These are phyloP conservation scores for Ectemnius continuus DNA, from an alignment of 2,888 invertebrate species.

Conservation along the genomic window DNA sequence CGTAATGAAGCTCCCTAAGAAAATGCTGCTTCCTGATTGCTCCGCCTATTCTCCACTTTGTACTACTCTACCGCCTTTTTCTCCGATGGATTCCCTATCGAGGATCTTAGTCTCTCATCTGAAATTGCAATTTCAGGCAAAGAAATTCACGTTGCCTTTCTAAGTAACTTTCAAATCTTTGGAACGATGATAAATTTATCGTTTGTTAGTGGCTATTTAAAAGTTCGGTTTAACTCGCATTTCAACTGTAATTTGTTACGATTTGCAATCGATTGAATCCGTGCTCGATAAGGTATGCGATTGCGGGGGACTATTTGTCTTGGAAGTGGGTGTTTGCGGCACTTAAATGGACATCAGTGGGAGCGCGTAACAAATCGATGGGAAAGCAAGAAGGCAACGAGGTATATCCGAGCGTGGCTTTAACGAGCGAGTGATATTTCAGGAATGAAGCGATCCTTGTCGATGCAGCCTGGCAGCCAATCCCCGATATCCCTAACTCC, in stretches of 20 bases:
- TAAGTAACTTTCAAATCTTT: no score
- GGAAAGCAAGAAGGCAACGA: constrained; percentile 30
- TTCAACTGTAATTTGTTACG: neutral
- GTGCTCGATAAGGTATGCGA: neutral
- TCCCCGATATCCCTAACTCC: neutral
- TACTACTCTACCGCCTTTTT: no score
- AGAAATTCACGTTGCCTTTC: no score
- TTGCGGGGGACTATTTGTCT: neutral
- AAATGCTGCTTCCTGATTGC: neutral
- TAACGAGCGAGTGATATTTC: constrained; percentile 50
- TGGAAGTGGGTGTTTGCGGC: neutral
- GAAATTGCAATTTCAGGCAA: no score
- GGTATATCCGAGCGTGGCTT: constrained; percentile 27
- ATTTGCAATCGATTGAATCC: neutral
- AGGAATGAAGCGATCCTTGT: constrained; percentile 27
- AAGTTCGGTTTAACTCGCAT: neutral
- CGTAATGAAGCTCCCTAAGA: constrained; percentile 13
- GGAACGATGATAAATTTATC: no score
- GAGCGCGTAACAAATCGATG: constrained; percentile 15
- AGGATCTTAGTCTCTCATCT: no score
- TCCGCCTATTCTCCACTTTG: constrained; percentile 4
- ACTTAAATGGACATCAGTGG: constrained; percentile 1
- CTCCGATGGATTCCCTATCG: no score
- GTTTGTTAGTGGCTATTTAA: neutral
- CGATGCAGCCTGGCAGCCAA: neutral